Conservation (phyloP, 2,797 vertebrate genomes). For the Mycteria americana region DNA sequence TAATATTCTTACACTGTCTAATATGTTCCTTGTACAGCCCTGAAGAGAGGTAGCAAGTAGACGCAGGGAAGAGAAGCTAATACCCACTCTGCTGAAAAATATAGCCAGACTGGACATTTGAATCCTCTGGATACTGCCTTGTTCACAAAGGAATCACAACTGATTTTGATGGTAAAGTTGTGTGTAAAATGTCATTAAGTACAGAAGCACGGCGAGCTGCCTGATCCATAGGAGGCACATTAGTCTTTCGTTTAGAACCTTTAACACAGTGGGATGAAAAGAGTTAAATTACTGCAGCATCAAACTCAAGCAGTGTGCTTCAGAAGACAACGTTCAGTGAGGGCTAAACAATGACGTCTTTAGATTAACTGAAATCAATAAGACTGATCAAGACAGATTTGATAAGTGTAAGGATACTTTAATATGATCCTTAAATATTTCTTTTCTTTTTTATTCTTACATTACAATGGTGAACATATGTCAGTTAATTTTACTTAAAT, state of each 20-base stretch:
- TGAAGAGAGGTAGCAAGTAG: background rate
- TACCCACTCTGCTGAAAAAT: background rate
- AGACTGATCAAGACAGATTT: background rate
- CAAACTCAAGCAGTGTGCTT: background rate
- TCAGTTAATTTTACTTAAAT: background rate
- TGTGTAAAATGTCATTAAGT: background rate
- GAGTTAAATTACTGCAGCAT: background rate
- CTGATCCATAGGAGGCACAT: background rate
- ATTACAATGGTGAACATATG: background rate
- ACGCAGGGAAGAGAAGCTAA: background rate
- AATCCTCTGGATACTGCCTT: background rate
- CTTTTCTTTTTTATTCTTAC: background rate
- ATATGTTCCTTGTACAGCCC: background rate
- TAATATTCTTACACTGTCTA: background rate
- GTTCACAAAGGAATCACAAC: background rate
- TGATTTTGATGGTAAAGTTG: background rate
- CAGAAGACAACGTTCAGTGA: background rate
- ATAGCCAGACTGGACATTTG: background rate
- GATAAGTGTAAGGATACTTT: background rate
- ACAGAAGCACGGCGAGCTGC: rapidly evolving
- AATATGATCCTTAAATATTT: background rate
- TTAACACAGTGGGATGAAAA: background rate
- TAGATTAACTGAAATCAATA: background rate
- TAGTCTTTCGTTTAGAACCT: background rate
- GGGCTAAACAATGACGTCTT: background rate